A percentile compares a stretch with the other conserved stretches of the same genome.
phyloP scores from a whole-genome alignment of 2,113 vertebrate species.

The Ginglymostoma cirratum region DNA sequence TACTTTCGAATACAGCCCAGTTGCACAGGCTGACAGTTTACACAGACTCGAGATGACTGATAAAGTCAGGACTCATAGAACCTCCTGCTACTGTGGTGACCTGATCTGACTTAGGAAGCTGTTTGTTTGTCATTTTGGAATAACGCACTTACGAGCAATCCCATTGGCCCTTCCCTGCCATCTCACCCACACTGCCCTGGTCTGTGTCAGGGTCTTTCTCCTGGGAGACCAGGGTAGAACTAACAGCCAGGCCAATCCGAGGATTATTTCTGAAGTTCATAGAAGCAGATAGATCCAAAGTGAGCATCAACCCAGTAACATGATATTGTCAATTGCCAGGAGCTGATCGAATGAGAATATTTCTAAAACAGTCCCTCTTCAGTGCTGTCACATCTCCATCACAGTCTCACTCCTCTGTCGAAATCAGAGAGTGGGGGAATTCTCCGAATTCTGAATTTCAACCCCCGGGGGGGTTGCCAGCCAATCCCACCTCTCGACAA shows the following conservation, averaged over 20 bases:
- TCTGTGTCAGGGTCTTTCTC: background rate
- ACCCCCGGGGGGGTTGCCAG: background rate
- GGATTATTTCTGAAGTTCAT: background rate
- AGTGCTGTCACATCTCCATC: background rate
- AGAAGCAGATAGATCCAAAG: too few relatives aligned
- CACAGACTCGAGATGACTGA: background rate
- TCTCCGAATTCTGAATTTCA: background rate
- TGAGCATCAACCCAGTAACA: too few relatives aligned
- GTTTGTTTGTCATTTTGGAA: background rate
- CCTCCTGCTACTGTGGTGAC: background rate
- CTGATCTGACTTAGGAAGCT: background rate
- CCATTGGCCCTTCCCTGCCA: too few relatives aligned
- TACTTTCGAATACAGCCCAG: background rate
- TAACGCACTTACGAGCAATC: background rate
- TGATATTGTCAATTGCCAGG: too few relatives aligned
- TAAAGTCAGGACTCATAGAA: background rate
- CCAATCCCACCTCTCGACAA: background rate
- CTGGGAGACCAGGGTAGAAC: background rate
- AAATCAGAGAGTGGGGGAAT: background rate
- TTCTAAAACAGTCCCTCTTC: background rate
- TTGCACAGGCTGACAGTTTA: background rate
- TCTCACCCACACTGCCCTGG: too few relatives aligned
- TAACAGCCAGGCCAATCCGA: background rate
- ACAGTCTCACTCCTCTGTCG: background rate
- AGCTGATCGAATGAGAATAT: background rate